Evolutionary conservation across 2,888 invertebrate species (phyloP), one percentile per base, ranked within the genome.

Genomic region (Mythimna pallens): DNA sequence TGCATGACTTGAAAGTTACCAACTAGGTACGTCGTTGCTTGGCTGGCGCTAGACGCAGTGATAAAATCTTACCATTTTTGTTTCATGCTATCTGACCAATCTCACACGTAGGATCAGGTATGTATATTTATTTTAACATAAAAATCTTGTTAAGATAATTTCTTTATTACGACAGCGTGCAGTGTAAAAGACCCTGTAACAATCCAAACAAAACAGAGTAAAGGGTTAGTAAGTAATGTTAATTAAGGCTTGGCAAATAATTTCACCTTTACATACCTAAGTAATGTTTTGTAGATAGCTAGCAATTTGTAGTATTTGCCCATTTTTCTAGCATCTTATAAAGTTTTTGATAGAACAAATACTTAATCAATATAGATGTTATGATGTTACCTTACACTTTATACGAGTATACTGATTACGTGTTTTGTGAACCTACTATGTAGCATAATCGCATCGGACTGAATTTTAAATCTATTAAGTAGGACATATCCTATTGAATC

Each of bases 51-150:
- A 76, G 70, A 75, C 55, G 70, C 73, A 81, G 61, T 76, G 54
- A 70, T 75, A 80, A 66, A 65, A 68, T 82, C 71, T 77, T 76
- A 74, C 83, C 71, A 57, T 72, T 88, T 91, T 93, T 94, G 91
- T 95, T 95, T 88, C 95, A 95, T 92, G 94, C 92, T 77, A 78
- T 77, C 87, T 86, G n/a, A 73, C 59, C 57, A 73, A 80, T 75
- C 69, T 78, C 69, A 73, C 55, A 66, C 74, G 82, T 88, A 95
- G 95, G 95, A 95, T 88, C 95, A 95, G 95, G 95, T 95, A 95
- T 92, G 95, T 95, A 86, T 73, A 70, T 70, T 79, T 76, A 72
- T 78, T 77, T 70, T 69, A 65, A 73, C 65, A 59, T 59, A 4
- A 62, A 73, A 73, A 17, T 76, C 58, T 75, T 82, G 57, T 73